Conservation (phyloP, 2,888 invertebrate species). For the Monoplex corrugatus region DNA sequence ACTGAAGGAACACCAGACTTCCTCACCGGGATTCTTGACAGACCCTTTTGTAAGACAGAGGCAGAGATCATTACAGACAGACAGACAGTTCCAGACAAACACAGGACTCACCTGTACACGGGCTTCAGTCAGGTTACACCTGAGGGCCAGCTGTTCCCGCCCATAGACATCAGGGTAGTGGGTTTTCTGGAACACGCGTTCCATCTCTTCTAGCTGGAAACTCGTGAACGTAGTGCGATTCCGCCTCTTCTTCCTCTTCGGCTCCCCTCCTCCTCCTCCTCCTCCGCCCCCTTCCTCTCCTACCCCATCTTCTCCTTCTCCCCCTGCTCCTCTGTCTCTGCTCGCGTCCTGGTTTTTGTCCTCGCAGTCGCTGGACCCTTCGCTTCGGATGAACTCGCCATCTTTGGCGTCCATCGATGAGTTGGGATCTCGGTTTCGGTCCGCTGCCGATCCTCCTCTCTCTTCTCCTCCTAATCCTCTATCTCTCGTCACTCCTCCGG, state of each 20-base stretch:
- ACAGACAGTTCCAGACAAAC: no score
- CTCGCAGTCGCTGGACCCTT: no score
- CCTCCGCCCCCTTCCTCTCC: slow-evolving; percentile 21
- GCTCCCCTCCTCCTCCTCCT: slow-evolving; percentile 63
- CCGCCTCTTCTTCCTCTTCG: slow-evolving; percentile 80
- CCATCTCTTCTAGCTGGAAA: slow-evolving; percentile 82
- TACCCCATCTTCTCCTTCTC: slow-evolving; percentile 15
- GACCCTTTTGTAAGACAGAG: no score
- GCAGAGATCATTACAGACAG: no score
- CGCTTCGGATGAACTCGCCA: neutral
- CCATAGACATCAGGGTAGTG: slow-evolving; percentile 82
- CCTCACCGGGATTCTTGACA: no score
- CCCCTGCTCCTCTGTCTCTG: neutral
- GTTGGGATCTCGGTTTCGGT: neutral
- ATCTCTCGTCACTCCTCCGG: neutral
- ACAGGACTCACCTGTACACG: slow-evolving; percentile 78
- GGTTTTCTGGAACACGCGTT: slow-evolving; percentile 81
- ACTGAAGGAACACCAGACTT: no score
- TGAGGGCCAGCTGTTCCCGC: slow-evolving; percentile 80
- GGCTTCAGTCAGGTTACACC: slow-evolving; percentile 81
- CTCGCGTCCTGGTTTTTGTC: neutral
- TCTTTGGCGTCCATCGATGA: slow-evolving; percentile 14
- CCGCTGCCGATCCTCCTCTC: neutral
- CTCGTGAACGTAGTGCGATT: slow-evolving; percentile 82
- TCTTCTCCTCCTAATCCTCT: slow-evolving; percentile 34